Conservation (phyloP, 1,140 invertebrate genomes). For the Drosophila repletoides region DNA sequence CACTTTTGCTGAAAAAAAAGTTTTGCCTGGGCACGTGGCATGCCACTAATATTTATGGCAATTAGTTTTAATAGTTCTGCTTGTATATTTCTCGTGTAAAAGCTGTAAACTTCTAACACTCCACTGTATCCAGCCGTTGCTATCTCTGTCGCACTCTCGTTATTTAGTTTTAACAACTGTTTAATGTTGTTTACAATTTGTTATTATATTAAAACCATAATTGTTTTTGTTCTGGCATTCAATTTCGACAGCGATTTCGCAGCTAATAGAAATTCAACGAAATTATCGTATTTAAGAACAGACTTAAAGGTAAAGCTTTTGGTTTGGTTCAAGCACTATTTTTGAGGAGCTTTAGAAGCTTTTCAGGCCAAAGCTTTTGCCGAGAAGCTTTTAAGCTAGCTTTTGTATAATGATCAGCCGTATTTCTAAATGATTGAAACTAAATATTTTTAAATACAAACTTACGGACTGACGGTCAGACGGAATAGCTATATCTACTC, state of each 20-base stretch:
- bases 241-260: slow-evolving; percentile 2
- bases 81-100: slow-evolving; percentile 70
- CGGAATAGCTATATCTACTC: no score
- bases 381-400: no score
- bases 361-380: no score
- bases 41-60: slow-evolving; percentile 77
- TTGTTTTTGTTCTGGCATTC: slow-evolving; percentile 14
- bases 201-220: slow-evolving; percentile 44
- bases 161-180: slow-evolving; percentile 51
- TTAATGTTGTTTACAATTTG: slow-evolving; percentile 69
- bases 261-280: not conserved
- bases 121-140: not conserved
- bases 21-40: slow-evolving; percentile 67
- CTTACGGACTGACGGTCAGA: no score
- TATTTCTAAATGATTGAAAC: no score
- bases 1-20: slow-evolving; percentile 41
- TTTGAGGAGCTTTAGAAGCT: no score
- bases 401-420: no score
- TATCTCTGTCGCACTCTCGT: slow-evolving; percentile 2
- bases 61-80: slow-evolving; percentile 79
- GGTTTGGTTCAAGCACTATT: no score
- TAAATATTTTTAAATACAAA: no score
- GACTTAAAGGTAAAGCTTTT: no score
- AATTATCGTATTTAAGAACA: no score
- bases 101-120: slow-evolving; percentile 56